These are phyloP conservation scores for Eudorcas thomsonii DNA, from an alignment of 2,113 vertebrate genomes.

Conservation along the genomic window DNA sequence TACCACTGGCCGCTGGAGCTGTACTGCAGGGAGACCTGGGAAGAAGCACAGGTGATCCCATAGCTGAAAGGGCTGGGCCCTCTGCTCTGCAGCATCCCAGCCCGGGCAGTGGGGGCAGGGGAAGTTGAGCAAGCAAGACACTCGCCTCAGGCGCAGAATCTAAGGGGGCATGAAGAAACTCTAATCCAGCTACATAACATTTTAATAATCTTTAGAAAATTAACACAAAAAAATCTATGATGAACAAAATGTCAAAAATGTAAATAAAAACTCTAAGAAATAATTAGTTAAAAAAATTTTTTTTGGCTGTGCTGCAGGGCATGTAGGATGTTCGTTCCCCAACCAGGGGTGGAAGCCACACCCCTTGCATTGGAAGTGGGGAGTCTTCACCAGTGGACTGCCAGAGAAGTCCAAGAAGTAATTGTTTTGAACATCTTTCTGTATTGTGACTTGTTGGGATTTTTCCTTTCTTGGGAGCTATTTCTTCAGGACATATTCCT, in stretches of 20 bases:
- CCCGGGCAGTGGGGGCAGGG: background rate
- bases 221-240: background rate
- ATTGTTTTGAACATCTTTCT: background rate
- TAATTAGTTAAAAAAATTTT: background rate
- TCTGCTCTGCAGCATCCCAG: background rate
- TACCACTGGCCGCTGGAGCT: background rate
- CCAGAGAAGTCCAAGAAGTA: background rate
- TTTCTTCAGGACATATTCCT: background rate
- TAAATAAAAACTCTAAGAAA: background rate
- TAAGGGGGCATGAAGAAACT: background rate
- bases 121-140: background rate
- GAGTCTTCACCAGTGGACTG: background rate
- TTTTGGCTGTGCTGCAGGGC: background rate
- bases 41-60: accelerated
- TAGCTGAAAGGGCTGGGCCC: background rate
- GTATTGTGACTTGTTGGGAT: background rate
- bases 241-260: background rate
- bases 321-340: background rate
- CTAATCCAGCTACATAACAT: background rate
- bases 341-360: background rate
- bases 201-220: background rate
- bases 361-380: background rate
- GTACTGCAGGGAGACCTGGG: slow-evolving; percentile 79
- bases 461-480: background rate
- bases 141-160: accelerated